phyloP scores from a whole-genome alignment of 2,113 vertebrate genomes.

The Cichladusa arquata region DNA sequence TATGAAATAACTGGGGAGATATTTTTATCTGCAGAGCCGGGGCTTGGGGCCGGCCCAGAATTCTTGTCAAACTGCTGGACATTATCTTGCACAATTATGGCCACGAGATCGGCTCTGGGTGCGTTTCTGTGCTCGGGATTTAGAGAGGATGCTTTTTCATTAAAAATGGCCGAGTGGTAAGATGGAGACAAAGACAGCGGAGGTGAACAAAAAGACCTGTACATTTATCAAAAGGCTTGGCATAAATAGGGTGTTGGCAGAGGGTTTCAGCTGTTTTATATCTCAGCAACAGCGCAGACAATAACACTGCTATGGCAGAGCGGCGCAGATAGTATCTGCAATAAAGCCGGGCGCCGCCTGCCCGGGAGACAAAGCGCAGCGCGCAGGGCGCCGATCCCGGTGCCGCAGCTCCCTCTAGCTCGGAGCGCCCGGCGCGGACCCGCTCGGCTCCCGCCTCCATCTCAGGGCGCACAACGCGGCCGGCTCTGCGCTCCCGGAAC shows the following conservation, averaged over 20 bases:
- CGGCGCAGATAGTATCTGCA: constrained; percentile 74
- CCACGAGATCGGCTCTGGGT: neutral
- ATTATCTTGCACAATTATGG: neutral
- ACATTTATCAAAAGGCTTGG: constrained; percentile 58
- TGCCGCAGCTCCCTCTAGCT: constrained; percentile 72
- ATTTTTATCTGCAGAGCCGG: neutral
- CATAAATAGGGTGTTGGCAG: constrained; percentile 39
- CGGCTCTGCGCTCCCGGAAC: no score
- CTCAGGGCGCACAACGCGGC: no score
- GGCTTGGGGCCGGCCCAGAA: neutral
- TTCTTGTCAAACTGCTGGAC: neutral
- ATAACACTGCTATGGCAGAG: no score
- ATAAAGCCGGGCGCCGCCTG: constrained; percentile 35
- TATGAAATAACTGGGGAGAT: neutral
- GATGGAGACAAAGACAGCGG: constrained; percentile 57
- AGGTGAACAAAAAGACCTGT: constrained; percentile 25
- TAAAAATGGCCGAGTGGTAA: constrained; percentile 55
- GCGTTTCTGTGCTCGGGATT: neutral
- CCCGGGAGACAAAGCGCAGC: constrained; percentile 63
- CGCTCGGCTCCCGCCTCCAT: constrained; percentile 4
- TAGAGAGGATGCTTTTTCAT: constrained; percentile 31
- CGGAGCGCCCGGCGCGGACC: no score
- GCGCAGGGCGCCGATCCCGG: neutral
- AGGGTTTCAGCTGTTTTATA: constrained; percentile 58
- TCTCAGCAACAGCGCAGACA: constrained; percentile 66